Conservation (phyloP, 2,797 vertebrate genomes). For the Xiphorhynchus erythropygius region DNA sequence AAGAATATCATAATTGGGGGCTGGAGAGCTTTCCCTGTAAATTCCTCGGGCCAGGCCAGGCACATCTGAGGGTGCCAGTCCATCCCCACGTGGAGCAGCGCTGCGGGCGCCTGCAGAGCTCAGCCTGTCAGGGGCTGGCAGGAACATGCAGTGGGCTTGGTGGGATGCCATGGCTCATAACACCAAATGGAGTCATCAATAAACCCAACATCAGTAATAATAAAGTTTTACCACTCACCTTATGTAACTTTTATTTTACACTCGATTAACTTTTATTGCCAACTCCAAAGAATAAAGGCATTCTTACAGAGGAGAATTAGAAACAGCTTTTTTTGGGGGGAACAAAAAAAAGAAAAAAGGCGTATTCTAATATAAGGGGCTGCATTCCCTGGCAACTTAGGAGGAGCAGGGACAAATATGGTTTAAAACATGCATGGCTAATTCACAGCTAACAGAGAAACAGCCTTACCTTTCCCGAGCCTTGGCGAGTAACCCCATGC, state of each 20-base stretch:
- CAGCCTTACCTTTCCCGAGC: background rate
- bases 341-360: background rate
- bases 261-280: conserved; percentile 65
- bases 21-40: background rate
- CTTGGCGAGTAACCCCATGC: background rate
- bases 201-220: background rate
- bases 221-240: conserved; percentile 54
- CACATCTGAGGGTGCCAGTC: background rate
- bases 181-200: background rate
- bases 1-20: background rate
- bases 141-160: background rate
- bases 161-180: background rate
- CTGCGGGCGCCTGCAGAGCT: background rate
- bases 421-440: background rate
- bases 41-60: background rate
- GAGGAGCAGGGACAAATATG: background rate
- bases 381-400: background rate
- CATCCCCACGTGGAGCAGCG: background rate
- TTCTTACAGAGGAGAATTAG: conserved; percentile 11
- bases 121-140: background rate
- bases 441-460: background rate
- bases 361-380: background rate
- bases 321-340: background rate
- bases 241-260: conserved; percentile 59
- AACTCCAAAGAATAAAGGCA: conserved; percentile 38